Evolutionary conservation across 2,113 vertebrate species (phyloP).

Genomic region (Myotis brandtii): DNA sequence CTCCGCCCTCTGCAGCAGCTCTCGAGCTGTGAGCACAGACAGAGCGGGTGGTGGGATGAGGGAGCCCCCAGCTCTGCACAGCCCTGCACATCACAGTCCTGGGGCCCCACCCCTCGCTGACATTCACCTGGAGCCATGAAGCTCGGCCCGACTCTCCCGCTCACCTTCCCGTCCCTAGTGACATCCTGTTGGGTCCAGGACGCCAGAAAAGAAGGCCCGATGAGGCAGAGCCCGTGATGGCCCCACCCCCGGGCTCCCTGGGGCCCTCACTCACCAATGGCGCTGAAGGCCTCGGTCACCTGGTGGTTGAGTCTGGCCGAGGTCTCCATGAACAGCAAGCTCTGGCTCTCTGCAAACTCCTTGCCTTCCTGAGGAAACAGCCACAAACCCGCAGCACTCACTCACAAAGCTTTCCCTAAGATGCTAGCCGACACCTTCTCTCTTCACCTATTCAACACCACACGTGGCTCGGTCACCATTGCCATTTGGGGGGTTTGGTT

Average conservation of each 20-base stretch:
- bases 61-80: background rate
- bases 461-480: background rate
- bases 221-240: rapidly evolving
- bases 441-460: background rate
- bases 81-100: background rate
- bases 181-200: rapidly evolving
- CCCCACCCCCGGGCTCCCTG: rapidly evolving
- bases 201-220: background rate
- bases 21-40: constrained; percentile 69
- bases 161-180: background rate
- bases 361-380: constrained; percentile 85
- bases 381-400: background rate
- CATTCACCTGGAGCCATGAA: background rate
- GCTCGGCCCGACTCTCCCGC: rapidly evolving
- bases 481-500: background rate
- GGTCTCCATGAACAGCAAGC: constrained; percentile 87
- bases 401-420: background rate
- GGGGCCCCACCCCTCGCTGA: rapidly evolving
- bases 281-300: constrained; percentile 82
- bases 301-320: constrained; percentile 87
- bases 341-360: constrained; percentile 83
- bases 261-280: constrained; percentile 81
- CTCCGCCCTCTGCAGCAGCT: constrained; percentile 72
- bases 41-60: too few species aligned
- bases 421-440: rapidly evolving